Conservation (phyloP, 1,140 invertebrate genomes). For the Chrysomallon squamiferum region DNA sequence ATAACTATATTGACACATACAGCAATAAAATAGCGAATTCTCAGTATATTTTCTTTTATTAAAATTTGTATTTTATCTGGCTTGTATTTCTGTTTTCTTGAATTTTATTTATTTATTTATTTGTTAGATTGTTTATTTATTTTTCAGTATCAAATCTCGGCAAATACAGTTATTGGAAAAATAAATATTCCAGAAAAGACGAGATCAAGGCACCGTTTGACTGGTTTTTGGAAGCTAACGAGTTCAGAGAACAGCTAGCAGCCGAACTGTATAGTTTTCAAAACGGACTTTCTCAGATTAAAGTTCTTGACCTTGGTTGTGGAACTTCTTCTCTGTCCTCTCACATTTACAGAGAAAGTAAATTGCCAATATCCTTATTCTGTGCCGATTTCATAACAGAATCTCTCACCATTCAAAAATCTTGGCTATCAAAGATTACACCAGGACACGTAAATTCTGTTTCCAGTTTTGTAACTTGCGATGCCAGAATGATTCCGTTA, state of each 20-base stretch:
- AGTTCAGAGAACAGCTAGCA: slow-evolving; percentile 10
- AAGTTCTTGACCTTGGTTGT: slow-evolving; percentile 29
- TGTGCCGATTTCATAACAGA: slow-evolving; percentile 26
- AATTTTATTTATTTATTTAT: too few relatives aligned
- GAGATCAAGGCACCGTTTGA: slow-evolving; percentile 8
- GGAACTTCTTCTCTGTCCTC: slow-evolving; percentile 21
- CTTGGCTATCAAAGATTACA: neutral
- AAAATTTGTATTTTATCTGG: too few relatives aligned
- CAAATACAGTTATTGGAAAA: slow-evolving; percentile 16
- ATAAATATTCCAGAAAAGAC: neutral
- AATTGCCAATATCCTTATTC: slow-evolving; percentile 12
- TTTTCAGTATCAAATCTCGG: slow-evolving; percentile 8
- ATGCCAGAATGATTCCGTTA: slow-evolving; percentile 34
- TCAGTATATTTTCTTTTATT: too few relatives aligned
- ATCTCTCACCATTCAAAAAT: slow-evolving; percentile 17
- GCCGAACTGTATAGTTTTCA: neutral
- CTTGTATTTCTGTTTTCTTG: too few relatives aligned
- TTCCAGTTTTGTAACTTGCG: slow-evolving; percentile 13
- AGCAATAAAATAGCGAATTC: too few relatives aligned
- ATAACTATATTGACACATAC: too few relatives aligned
- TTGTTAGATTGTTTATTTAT: too few relatives aligned
- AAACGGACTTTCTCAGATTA: neutral
- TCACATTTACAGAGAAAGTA: slow-evolving; percentile 10
- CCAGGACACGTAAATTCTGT: slow-evolving; percentile 6
- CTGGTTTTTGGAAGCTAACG: slow-evolving; percentile 17